Conservation (phyloP, 1,140 invertebrate genomes). For the Apis florea region DNA sequence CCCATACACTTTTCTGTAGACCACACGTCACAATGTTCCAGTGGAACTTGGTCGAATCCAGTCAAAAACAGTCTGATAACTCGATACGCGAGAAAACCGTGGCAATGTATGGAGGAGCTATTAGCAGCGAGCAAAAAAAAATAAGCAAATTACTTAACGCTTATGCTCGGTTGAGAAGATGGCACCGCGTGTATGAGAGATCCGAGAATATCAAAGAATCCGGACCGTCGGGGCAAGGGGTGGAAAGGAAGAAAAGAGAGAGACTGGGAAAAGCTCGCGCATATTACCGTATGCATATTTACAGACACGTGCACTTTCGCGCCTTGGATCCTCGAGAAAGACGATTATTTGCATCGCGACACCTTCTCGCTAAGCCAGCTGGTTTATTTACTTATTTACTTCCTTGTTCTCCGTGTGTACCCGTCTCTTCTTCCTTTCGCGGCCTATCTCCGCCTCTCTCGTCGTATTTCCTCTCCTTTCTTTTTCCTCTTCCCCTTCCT, state of each 20-base stretch:
- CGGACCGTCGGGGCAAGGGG: slow-evolving; percentile 16
- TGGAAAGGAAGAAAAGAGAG: slow-evolving; percentile 39
- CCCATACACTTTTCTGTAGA: too few species aligned
- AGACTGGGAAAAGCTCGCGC: slow-evolving; percentile 62
- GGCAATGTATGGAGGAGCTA: slow-evolving; percentile 51
- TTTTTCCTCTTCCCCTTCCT: neutral
- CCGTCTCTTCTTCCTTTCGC: slow-evolving; percentile 30
- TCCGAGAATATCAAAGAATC: slow-evolving; percentile 48
- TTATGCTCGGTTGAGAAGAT: slow-evolving; percentile 45
- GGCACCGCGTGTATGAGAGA: slow-evolving; percentile 40
- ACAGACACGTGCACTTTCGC: slow-evolving; percentile 72
- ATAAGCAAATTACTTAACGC: slow-evolving; percentile 69
- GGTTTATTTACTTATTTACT: slow-evolving; percentile 77
- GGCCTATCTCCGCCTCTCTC: slow-evolving; percentile 39
- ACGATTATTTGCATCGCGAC: slow-evolving; percentile 75
- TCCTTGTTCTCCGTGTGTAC: slow-evolving; percentile 60
- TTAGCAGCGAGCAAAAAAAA: slow-evolving; percentile 54
- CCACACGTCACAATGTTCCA: neutral
- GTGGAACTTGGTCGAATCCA: neutral
- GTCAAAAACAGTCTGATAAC: neutral
- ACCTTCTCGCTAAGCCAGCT: slow-evolving; percentile 71
- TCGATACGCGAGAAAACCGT: slow-evolving; percentile 43
- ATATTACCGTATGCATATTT: slow-evolving; percentile 70
- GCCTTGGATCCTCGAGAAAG: slow-evolving; percentile 67
- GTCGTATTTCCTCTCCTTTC: neutral